Evolutionary conservation across 2,888 invertebrate genomes (phyloP).

Genomic region (Microdon myrmicae): DNA sequence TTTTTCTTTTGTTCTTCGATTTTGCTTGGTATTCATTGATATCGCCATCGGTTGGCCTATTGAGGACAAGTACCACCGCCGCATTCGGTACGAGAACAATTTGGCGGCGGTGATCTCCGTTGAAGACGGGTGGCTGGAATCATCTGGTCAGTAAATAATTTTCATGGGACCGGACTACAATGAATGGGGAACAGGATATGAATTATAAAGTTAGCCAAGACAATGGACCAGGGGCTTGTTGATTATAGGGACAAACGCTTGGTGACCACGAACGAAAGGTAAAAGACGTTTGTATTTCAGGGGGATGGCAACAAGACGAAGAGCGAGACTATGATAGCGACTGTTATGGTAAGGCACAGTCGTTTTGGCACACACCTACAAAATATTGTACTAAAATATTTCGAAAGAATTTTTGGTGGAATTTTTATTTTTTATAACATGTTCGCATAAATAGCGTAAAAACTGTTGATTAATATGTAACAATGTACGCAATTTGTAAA

Average conservation of each 20-base stretch:
- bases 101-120: conserved; percentile 20
- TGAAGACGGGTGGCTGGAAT: conserved; percentile 14
- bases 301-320: too few species aligned
- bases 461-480: too few species aligned
- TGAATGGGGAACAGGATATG: conserved; percentile 20
- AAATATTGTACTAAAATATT: too few species aligned
- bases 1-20: not conserved
- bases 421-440: too few species aligned
- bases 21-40: not conserved
- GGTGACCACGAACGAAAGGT: too few species aligned
- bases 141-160: conserved; percentile 26
- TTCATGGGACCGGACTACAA: conserved; percentile 17
- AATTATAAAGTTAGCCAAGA: conserved; percentile 20
- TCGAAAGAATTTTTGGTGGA: too few species aligned
- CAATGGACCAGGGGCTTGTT: conserved; percentile 7
- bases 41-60: conserved; percentile 22
- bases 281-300: too few species aligned
- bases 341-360: too few species aligned
- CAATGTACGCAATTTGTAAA: too few species aligned
- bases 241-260: conserved; percentile 12
- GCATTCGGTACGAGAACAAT: conserved; percentile 29
- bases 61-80: conserved; percentile 19
- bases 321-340: too few species aligned
- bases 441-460: too few species aligned
- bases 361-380: too few species aligned